Conservation (phyloP, 2,888 invertebrate genomes). For the Panopea generosa region DNA sequence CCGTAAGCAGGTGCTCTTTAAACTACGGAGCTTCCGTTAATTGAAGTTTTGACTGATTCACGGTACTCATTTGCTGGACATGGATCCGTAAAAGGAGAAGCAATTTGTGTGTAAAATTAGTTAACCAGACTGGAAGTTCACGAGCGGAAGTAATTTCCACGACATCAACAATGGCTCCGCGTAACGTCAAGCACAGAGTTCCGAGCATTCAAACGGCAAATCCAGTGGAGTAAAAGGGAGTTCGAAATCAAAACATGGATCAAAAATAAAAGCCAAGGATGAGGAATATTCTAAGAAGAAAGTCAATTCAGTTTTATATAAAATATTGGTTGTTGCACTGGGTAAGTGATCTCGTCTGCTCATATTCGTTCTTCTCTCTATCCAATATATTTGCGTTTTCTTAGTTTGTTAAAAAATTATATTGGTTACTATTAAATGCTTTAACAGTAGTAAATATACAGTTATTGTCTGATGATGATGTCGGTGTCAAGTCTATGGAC, state of each 20-base stretch:
- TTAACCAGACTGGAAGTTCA: conserved; percentile 16
- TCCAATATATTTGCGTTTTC: conserved; percentile 10
- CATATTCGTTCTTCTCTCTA: conserved; percentile 57
- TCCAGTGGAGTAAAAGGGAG: conserved; percentile 29
- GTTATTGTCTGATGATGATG: too few relatives aligned
- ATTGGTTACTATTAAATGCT: too few relatives aligned
- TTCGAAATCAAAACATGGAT: conserved; percentile 33
- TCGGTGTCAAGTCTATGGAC: too few relatives aligned
- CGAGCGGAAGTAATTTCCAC: conserved; percentile 49
- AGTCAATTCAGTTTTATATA: conserved; percentile 38
- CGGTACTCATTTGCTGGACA: neutral
- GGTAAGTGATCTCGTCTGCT: conserved; percentile 24
- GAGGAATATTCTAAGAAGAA: conserved; percentile 42
- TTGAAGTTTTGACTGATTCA: neutral
- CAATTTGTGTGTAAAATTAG: neutral
- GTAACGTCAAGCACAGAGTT: conserved; percentile 35
- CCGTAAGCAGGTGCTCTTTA: conserved; percentile 66
- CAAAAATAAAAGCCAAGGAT: conserved; percentile 42
- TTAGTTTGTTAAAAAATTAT: too few relatives aligned
- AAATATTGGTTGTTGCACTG: conserved; percentile 42
- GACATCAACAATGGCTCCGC: conserved; percentile 67
- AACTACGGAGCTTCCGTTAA: neutral
- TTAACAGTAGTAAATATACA: too few relatives aligned
- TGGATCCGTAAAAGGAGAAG: neutral
- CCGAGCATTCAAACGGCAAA: conserved; percentile 53